Evolutionary conservation across 1,140 invertebrate species (phyloP), one percentile per base, ranked within the genome.

Genomic region (Hypothenemus hampei): DNA sequence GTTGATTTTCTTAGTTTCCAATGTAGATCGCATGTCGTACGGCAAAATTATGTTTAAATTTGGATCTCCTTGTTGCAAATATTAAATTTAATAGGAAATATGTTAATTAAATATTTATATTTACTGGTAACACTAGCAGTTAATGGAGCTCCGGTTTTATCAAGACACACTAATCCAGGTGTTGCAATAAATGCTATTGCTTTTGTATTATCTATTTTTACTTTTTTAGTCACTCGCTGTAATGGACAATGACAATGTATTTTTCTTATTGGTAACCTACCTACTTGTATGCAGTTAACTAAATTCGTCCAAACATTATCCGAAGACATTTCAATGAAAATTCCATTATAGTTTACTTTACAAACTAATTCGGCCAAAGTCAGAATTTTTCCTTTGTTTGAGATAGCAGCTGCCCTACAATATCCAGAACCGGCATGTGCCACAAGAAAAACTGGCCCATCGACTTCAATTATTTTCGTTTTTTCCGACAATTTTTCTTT

Each of bases 151-250:
- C 79, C 80, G 57, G 84, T 72, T 60, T 75, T 69, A 62, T 87
- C 89, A 15, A 96, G 57, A 19, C 83, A 85, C 4, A 95, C 93
- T 33, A 98, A 69, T 8, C 93, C 97, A 69, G 94, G 97, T 24
- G 93, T 97, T 15, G 93, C 93, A 81, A 93, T 92, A 78, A 97
- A 97, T 0, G 92, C 92, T 64, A 98, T 85, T 37, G 88, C 91
- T 75, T 81, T 83, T 8, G 96, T 77, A 13, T 31, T 19, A 36
- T 77, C 65, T 23, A 83, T 69, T 62, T 77, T 74, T 61, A 69
- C 65, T 37, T 37, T 11, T 8, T 37, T 16, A 29, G 72, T 73
- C 31, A 89, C 79, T 65, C 78, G 74, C 86, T 88, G 66, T 50
- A 77, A 62, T 7, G 16, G 13, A 11, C 13, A 13, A 31, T 11